A percentile compares a stretch with the other conserved stretches of the same genome.
Conservation (phyloP, 2,888 invertebrate genomes). For the Diarsia mendica region DNA sequence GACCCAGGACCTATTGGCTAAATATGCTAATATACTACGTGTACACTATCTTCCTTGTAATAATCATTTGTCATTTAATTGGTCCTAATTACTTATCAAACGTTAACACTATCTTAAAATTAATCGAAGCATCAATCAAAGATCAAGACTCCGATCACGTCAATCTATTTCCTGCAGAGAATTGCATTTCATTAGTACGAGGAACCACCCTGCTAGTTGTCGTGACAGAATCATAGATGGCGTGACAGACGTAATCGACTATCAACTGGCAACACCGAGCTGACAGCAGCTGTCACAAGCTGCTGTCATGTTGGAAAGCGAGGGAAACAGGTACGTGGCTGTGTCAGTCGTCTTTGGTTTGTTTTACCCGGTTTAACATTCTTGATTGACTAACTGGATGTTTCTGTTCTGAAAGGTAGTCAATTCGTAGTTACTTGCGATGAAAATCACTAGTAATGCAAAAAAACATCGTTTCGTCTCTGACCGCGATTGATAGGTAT, state of each 20-base stretch:
- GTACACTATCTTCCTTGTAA: not conserved
- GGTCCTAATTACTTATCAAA: not conserved
- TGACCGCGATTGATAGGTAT: not conserved
- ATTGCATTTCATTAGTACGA: conserved; percentile 49
- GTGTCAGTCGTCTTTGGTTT: conserved; percentile 32
- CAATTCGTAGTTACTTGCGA: not conserved
- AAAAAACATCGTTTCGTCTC: not conserved
- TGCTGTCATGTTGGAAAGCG: conserved; percentile 43
- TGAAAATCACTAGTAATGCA: not conserved
- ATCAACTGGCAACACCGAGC: conserved; percentile 35
- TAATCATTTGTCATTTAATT: not conserved
- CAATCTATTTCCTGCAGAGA: conserved; percentile 52
- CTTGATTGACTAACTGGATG: conserved; percentile 11
- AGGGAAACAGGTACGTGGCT: conserved; percentile 19
- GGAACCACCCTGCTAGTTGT: conserved; percentile 34
- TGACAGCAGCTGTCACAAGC: conserved; percentile 36
- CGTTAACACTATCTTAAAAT: not conserved
- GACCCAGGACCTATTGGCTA: not conserved
- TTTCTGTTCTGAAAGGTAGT: conserved; percentile 5
- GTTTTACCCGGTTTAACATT: not conserved
- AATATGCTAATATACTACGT: not conserved
- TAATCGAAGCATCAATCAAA: conserved; percentile 25
- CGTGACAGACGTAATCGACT: conserved; percentile 48
- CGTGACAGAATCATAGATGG: conserved; percentile 47
- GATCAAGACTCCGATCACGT: conserved; percentile 33